A percentile compares a stretch with the other conserved stretches of the same genome.
Evolutionary conservation across 2,797 vertebrate genomes (phyloP).

Genomic region (Sandelia bainsii): DNA sequence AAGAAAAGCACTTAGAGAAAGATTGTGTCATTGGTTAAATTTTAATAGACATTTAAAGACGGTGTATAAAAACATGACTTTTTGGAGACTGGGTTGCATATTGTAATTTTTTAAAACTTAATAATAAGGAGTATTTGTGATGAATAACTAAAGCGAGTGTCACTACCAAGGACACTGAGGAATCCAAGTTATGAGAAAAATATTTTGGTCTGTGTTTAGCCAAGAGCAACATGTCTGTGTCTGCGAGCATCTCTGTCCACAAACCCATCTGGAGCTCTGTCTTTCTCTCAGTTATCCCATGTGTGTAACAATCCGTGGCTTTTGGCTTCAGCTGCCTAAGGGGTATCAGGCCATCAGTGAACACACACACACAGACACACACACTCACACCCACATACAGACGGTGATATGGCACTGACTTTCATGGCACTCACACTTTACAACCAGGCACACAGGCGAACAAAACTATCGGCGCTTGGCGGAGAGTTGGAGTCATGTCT

Average conservation of each 20-base stretch:
- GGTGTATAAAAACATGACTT: too few relatives aligned
- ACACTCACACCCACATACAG: neutral
- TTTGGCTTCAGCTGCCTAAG: conserved; percentile 30
- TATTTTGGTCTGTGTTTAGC: conserved; percentile 21
- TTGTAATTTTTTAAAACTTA: too few relatives aligned
- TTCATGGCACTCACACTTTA: neutral
- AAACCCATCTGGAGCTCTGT: conserved; percentile 48
- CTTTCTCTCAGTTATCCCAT: conserved; percentile 1
- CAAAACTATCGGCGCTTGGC: neutral
- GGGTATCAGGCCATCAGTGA: conserved; percentile 5
- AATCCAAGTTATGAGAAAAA: neutral
- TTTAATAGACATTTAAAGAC: too few relatives aligned
- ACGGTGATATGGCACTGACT: neutral
- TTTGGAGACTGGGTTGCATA: too few relatives aligned
- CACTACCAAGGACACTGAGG: neutral
- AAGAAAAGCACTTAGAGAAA: too few relatives aligned
- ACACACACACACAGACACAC: conserved; percentile 13
- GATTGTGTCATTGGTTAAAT: too few relatives aligned
- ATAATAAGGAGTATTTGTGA: too few relatives aligned
- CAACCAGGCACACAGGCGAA: conserved; percentile 5
- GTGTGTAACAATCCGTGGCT: conserved; percentile 29
- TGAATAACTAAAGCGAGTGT: too few relatives aligned
- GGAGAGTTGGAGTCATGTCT: neutral
- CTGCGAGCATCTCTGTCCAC: conserved; percentile 40
- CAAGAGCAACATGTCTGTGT: conserved; percentile 23